Percentiles rank a stretch among this genome's conserved stretches.
Conservation (phyloP, 2,888 invertebrate species). For the Hirtodrosophila histrioides region DNA sequence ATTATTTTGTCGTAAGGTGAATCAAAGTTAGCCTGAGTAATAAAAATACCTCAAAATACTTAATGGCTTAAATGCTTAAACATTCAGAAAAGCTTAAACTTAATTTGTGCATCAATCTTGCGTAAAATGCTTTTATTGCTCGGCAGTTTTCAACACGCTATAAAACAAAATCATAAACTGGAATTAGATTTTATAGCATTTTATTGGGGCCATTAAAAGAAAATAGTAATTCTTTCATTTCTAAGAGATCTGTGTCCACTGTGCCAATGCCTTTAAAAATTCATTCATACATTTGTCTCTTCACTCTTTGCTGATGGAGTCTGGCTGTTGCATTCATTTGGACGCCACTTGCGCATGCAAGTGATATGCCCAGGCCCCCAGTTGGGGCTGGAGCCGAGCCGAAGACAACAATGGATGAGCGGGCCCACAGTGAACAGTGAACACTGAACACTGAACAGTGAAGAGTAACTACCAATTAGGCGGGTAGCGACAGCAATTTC, state of each 20-base stretch:
- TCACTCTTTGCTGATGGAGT: conserved; percentile 32
- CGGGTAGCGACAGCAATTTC: conserved; percentile 77
- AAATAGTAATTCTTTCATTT: conserved; percentile 10
- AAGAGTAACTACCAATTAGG: conserved; percentile 76
- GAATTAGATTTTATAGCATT: conserved; percentile 31
- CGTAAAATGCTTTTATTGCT: conserved; percentile 20
- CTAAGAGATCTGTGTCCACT: conserved; percentile 14
- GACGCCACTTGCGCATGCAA: conserved; percentile 70
- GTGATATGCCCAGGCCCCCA: conserved; percentile 52
- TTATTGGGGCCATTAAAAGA: conserved; percentile 14
- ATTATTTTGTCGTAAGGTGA: no score
- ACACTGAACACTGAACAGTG: neutral
- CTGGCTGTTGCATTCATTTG: conserved; percentile 68
- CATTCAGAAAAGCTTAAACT: conserved; percentile 4
- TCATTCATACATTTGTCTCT: conserved; percentile 50
- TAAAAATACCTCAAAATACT: no score
- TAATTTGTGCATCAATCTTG: neutral
- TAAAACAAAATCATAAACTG: conserved; percentile 41
- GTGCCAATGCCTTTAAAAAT: conserved; percentile 53
- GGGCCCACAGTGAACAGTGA: conserved; percentile 1
- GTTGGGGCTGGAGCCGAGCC: conserved; percentile 11
- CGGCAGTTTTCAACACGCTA: conserved; percentile 9
- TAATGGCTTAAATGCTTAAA: neutral
- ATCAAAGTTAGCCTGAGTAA: no score
- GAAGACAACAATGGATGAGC: conserved; percentile 34